Percentiles rank a stretch among this genome's conserved stretches.
These are phyloP conservation scores for Poecilia gillii DNA, from an alignment of 2,797 vertebrate species.

Conservation along the genomic window DNA sequence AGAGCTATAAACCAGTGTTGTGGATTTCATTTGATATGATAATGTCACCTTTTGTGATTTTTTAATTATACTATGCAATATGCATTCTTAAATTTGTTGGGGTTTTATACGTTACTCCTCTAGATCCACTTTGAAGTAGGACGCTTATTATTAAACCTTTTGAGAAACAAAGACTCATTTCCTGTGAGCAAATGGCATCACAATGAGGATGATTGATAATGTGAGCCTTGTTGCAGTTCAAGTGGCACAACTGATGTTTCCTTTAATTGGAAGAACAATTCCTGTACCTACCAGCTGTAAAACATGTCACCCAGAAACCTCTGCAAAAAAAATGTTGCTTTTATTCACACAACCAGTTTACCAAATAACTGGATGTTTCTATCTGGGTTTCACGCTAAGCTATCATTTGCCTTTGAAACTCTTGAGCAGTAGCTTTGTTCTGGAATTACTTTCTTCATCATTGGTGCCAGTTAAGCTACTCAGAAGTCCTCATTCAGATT, in stretches of 20 bases:
- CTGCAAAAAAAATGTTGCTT: neutral
- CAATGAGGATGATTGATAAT: neutral
- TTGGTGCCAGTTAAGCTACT: slow-evolving; percentile 38
- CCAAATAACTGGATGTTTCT: too few relatives aligned
- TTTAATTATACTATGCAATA: neutral
- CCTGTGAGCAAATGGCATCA: neutral
- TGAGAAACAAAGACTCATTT: neutral
- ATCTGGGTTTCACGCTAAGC: slow-evolving; percentile 1
- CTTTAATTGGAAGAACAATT: neutral
- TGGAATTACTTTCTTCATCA: slow-evolving; percentile 33
- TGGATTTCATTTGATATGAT: neutral
- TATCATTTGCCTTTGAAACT: slow-evolving; percentile 44
- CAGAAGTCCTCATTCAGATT: slow-evolving; percentile 3
- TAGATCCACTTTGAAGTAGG: neutral
- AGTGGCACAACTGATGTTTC: neutral
- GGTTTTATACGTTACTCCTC: neutral
- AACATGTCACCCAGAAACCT: neutral
- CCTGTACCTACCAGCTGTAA: neutral
- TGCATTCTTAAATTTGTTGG: neutral
- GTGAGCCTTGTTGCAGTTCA: neutral
- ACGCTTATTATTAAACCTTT: neutral
- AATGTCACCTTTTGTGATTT: neutral
- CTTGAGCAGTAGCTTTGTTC: slow-evolving; percentile 20
- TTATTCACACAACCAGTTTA: neutral
- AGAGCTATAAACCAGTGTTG: neutral